Evolutionary conservation across 2,888 invertebrate genomes (phyloP).

Genomic region (Sinopyrophorus schimmeli): DNA sequence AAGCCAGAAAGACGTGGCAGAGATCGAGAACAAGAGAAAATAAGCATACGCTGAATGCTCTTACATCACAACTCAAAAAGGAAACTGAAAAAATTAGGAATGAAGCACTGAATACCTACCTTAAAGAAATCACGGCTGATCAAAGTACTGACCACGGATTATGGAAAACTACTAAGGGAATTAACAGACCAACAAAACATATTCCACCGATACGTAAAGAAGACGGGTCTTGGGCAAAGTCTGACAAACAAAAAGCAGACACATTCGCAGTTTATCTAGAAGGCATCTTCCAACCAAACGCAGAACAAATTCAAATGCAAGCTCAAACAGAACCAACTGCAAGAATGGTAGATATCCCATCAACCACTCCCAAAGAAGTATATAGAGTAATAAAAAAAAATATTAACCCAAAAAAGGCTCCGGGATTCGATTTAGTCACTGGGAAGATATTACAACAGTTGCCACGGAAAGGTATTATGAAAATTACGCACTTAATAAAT

Average conservation of each 20-base stretch:
- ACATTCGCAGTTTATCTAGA: constrained; percentile 11
- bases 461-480: no score
- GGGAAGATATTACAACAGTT: no score
- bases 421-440: no score
- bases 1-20: constrained; percentile 10
- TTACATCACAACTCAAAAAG: constrained; percentile 11
- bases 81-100: constrained; percentile 10
- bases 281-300: constrained; percentile 11
- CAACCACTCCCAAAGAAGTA: no score
- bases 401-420: no score
- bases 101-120: constrained; percentile 8
- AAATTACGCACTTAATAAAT: no score
- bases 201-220: constrained; percentile 10
- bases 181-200: constrained; percentile 5
- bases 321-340: constrained; percentile 3
- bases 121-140: constrained; percentile 12
- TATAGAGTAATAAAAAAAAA: no score
- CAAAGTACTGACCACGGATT: constrained; percentile 9
- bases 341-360: constrained; percentile 1
- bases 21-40: constrained; percentile 15
- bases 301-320: constrained; percentile 6
- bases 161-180: constrained; percentile 13
- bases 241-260: constrained; percentile 10
- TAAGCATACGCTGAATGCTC: constrained; percentile 11
- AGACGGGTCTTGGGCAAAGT: constrained; percentile 12